Percentiles rank a stretch among this genome's conserved stretches.
Conservation (phyloP, 2,113 vertebrate species). For the Alces alces region DNA sequence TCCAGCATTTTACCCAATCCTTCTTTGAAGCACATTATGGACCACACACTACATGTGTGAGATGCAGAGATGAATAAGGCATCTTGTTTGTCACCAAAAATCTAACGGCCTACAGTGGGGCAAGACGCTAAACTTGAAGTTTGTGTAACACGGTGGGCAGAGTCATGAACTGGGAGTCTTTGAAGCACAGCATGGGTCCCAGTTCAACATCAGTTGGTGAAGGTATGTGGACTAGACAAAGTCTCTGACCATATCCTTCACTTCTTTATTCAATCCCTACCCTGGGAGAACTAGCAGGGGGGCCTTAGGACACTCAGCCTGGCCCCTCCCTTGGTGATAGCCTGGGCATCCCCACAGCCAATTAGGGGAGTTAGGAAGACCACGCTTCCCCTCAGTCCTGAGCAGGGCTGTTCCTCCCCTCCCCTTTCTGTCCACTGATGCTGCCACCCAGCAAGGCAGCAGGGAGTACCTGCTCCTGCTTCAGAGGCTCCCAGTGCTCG, state of each 20-base stretch:
- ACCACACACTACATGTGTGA: not conserved
- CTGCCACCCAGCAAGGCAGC: accelerated
- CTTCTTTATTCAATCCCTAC: not conserved
- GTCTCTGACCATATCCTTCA: not conserved
- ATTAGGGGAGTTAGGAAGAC: not conserved
- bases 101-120: accelerated
- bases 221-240: not conserved
- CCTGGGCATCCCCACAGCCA: not conserved
- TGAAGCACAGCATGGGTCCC: not conserved
- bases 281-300: not conserved
- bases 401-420: accelerated
- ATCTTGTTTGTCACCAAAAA: not conserved
- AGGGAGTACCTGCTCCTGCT: not conserved
- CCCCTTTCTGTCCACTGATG: not conserved
- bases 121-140: not conserved
- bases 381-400: not conserved
- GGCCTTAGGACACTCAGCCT: not conserved
- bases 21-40: not conserved
- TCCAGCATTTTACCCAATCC: not conserved
- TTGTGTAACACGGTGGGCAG: not conserved
- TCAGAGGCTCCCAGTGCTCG: accelerated
- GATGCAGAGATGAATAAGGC: not conserved
- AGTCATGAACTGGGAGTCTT: not conserved
- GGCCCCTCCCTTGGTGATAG: not conserved
- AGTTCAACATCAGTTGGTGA: not conserved